Evolutionary conservation across 2,113 vertebrate species (phyloP).

Genomic region (Poeciliopsis prolifica): DNA sequence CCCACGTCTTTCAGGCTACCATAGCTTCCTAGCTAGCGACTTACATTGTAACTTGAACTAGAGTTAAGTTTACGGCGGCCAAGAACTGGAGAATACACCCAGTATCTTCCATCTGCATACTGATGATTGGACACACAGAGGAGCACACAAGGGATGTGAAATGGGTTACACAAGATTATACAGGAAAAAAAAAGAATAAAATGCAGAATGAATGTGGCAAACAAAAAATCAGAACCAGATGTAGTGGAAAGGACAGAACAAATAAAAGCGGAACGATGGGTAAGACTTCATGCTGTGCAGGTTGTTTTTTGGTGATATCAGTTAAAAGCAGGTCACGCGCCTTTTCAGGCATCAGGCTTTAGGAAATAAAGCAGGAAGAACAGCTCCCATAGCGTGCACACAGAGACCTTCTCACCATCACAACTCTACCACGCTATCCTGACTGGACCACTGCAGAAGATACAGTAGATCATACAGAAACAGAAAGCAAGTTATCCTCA

Average conservation of each 20-base stretch:
- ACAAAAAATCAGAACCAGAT: conserved; percentile 2
- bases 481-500: conserved; percentile 30
- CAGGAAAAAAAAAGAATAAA: background rate
- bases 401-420: conserved; percentile 74
- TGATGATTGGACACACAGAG: conserved; percentile 72
- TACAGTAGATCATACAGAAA: conserved; percentile 44
- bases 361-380: conserved; percentile 19
- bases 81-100: conserved; percentile 92
- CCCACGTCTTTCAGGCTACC: conserved; percentile 14
- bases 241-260: conserved; percentile 55
- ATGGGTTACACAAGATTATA: background rate
- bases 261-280: conserved; percentile 65
- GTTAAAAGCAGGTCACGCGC: conserved; percentile 35
- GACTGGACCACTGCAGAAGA: conserved; percentile 74
- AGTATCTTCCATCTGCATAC: conserved; percentile 95
- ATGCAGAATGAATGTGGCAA: background rate
- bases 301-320: conserved; percentile 21
- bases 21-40: conserved; percentile 48
- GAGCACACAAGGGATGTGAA: conserved; percentile 31
- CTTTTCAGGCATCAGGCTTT: conserved; percentile 35
- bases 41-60: conserved; percentile 76
- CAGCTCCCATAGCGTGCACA: conserved; percentile 43
- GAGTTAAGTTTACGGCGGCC: conserved; percentile 83
- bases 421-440: conserved; percentile 80
- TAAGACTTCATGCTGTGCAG: conserved; percentile 50